Base-by-base conservation (phyloP, 2,888 invertebrate species). In the Steinernema carpocapsae region DNA sequence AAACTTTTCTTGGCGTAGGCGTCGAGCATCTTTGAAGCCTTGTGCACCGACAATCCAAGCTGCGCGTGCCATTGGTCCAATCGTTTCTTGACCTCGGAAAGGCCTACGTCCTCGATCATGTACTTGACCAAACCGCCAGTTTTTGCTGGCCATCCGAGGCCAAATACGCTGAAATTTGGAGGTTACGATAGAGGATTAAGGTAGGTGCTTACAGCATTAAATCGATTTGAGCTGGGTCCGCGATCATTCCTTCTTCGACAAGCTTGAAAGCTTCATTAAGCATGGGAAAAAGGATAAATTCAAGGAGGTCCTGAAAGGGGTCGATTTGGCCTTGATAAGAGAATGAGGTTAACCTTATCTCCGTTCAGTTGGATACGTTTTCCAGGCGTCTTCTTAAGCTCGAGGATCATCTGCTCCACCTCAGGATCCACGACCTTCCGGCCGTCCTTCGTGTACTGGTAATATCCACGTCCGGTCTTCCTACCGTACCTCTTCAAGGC, bases 391-490 rank as follows among this genome's bases (percentile, higher is more conserved):
- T 71, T 43, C 71, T 71, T 71, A 17, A 72, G 22, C 24, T 59
- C 46, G 32, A 24, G 1, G 22, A 72, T 52, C 17, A 56, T 48
- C 51, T 59, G n/a, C 46, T 72, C 72, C 12, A 82, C 77, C 74
- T 82, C 83, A 43, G 76, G 75, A 64, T 82, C 82, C 43, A 73
- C 71, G 22, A 78, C 77, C 72, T 82, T 81, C 73, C 80, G 82
- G 2, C 77, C 75, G 0, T 79, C 79, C 19, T 72, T 72, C 14
- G 52, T 78, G 70, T 83, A 83, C 45, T 76, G 75, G 72, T 82
- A 83, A 74, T 80, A 83, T n/a, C 83, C 83, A 64, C 74, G 77
- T 48, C 81, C 78, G 0, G 76, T 83, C 75, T 83, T 83, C 45
- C 83, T 72, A 10, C 83, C 83, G 46, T 76, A 79, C 72, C 83